phyloP scores from a whole-genome alignment of 2,797 vertebrate species.

The Aplochiton taeniatus region DNA sequence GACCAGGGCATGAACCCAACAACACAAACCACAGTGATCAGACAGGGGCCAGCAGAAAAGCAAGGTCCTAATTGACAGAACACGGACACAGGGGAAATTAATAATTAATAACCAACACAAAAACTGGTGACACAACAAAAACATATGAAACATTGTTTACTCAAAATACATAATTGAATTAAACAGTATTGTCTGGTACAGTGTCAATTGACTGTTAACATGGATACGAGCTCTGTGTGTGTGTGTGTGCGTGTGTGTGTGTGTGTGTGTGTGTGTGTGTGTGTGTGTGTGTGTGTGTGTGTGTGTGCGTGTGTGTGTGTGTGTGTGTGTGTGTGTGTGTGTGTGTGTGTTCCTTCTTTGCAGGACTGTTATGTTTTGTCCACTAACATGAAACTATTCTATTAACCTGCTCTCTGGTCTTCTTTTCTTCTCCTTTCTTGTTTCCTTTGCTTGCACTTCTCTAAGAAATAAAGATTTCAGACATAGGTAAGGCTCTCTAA shows the following conservation, averaged over 20 bases:
- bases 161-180: no score
- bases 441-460: conserved; percentile 75
- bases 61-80: no score
- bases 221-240: background rate
- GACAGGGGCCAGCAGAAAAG: no score
- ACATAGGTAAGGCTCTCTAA: conserved; percentile 93
- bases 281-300: background rate
- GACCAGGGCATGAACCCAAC: no score
- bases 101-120: no score
- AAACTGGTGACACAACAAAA: no score
- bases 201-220: no score
- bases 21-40: no score
- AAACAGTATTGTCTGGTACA: no score
- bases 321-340: conserved; percentile 5
- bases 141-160: no score
- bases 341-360: conserved; percentile 4
- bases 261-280: conserved; percentile 8
- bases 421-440: conserved; percentile 53
- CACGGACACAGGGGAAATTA: no score
- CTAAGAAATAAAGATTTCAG: conserved; percentile 99
- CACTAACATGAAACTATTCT: conserved; percentile 55
- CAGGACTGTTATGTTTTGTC: background rate
- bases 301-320: conserved; percentile 7
- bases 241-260: conserved; percentile 14
- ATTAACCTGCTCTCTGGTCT: conserved; percentile 62